A percentile compares a stretch with the other conserved stretches of the same genome.
Evolutionary conservation across 2,797 vertebrate species (phyloP).

Genomic region (Sebastes kiyomatsui): DNA sequence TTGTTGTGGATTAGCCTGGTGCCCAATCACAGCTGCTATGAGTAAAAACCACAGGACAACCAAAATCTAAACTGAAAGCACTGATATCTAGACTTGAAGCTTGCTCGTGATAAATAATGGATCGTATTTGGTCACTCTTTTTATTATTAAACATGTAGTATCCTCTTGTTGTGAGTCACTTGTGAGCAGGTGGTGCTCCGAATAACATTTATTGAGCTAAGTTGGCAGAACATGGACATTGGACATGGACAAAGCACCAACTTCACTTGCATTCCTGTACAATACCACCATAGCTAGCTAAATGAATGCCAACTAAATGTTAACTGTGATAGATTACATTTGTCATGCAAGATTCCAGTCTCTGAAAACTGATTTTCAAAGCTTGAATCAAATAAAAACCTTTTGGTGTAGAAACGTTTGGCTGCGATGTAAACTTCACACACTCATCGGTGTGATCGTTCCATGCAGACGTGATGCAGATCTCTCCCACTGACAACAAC

Average conservation of each 20-base stretch:
- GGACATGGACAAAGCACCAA: background rate
- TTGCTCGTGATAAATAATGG: background rate
- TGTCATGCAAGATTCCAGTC: background rate
- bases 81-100: background rate
- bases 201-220: background rate
- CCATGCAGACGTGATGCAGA: constrained; percentile 77
- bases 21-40: background rate
- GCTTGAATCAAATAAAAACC: background rate
- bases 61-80: background rate
- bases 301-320: background rate
- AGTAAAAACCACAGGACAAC: background rate
- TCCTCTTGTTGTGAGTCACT: background rate
- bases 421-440: background rate
- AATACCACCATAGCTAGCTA: background rate
- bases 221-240: background rate
- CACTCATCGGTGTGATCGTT: too few relatives aligned
- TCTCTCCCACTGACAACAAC: constrained; percentile 80
- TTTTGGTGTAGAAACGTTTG: background rate
- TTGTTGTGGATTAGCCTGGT: background rate
- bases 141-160: background rate
- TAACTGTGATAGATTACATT: background rate
- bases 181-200: background rate
- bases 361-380: background rate
- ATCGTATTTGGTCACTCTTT: background rate
- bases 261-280: too few relatives aligned